phyloP scores from a whole-genome alignment of 2,888 invertebrate genomes.

The Drosophila stalkeri region DNA sequence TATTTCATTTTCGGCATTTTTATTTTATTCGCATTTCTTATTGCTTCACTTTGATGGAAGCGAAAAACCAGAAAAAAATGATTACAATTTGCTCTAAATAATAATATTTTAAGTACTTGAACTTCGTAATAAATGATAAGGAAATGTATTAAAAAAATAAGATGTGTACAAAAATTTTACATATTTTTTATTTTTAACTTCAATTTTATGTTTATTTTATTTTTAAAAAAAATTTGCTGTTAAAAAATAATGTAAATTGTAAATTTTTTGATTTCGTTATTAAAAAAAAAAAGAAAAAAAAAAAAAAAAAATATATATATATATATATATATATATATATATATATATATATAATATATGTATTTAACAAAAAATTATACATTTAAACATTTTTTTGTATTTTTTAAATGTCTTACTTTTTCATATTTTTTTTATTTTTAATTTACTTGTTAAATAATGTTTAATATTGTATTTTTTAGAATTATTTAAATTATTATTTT shows the following conservation, averaged over 20 bases:
- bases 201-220: too few relatives aligned
- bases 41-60: conserved; percentile 1
- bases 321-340: too few relatives aligned
- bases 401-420: too few relatives aligned
- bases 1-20: conserved; percentile 22
- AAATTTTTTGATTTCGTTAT: neutral
- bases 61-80: neutral
- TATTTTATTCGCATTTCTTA: conserved; percentile 11
- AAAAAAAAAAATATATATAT: too few relatives aligned
- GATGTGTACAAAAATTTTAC: too few relatives aligned
- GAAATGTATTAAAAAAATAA: too few relatives aligned
- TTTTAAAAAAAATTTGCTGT: neutral
- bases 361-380: too few relatives aligned
- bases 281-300: too few relatives aligned
- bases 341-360: too few relatives aligned
- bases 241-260: too few relatives aligned
- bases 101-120: neutral
- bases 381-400: too few relatives aligned
- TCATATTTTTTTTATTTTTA: neutral
- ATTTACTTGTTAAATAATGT: neutral
- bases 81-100: conserved; percentile 7
- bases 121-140: neutral
- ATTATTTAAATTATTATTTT: neutral
- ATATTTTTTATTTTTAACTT: too few relatives aligned
- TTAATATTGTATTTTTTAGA: neutral